These are phyloP conservation scores for Tromatobia lineatoria DNA, from an alignment of 2,888 invertebrate species.

Conservation along the genomic window DNA sequence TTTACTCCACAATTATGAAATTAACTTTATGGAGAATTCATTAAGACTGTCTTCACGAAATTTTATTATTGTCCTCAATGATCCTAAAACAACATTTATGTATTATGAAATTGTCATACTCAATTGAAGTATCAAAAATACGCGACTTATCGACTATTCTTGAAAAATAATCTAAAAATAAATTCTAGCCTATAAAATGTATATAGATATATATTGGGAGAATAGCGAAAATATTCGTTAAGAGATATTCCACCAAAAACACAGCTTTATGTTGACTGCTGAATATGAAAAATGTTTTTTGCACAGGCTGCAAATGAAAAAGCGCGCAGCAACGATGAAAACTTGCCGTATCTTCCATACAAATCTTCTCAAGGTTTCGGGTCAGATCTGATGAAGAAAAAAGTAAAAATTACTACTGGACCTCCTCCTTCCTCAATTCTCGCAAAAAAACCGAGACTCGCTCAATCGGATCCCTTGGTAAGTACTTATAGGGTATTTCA, in stretches of 20 bases:
- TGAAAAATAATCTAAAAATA: too few relatives aligned
- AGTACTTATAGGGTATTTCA: constrained; percentile 10
- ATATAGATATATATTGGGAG: too few relatives aligned
- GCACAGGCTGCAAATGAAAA: not conserved
- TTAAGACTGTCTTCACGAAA: too few relatives aligned
- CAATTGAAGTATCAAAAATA: too few relatives aligned
- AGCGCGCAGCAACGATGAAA: constrained; percentile 19
- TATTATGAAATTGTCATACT: too few relatives aligned
- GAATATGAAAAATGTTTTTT: not conserved
- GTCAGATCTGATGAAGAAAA: constrained; percentile 28
- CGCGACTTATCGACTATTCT: too few relatives aligned
- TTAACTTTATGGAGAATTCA: too few relatives aligned
- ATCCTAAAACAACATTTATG: too few relatives aligned
- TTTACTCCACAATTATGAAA: too few relatives aligned
- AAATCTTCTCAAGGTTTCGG: constrained; percentile 55
- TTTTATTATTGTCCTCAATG: too few relatives aligned
- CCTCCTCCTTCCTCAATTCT: constrained; percentile 31
- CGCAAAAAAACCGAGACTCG: constrained; percentile 57
- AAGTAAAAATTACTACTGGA: not conserved
- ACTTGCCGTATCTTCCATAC: constrained; percentile 61
- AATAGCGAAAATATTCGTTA: too few relatives aligned
- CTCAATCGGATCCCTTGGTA: constrained; percentile 39
- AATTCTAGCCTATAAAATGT: too few relatives aligned
- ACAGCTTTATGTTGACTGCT: not conserved
- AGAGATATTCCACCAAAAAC: not conserved